phyloP scores from a whole-genome alignment of 2,888 invertebrate genomes.

The Amphipoea oculea region DNA sequence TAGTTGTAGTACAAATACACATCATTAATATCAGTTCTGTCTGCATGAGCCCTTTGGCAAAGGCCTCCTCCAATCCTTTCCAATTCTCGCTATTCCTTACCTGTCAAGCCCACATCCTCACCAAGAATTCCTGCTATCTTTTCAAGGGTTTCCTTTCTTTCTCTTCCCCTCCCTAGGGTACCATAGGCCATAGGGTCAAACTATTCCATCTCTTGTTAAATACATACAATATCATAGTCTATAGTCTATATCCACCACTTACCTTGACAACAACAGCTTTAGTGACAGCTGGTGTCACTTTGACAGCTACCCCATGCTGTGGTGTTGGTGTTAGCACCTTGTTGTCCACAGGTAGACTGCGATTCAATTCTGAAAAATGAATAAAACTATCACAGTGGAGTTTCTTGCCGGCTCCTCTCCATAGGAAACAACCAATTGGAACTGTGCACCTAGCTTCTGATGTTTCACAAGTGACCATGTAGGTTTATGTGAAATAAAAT shows the following conservation, averaged over 20 bases:
- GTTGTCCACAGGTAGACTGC: conserved; percentile 47
- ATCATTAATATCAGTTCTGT: neutral
- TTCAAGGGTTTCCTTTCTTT: neutral
- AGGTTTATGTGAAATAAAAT: too few relatives aligned
- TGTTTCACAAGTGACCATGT: too few relatives aligned
- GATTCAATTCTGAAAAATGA: conserved; percentile 52
- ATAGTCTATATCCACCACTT: conserved; percentile 39
- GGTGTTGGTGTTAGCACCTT: conserved; percentile 53
- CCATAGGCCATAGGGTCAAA: neutral
- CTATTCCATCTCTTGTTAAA: neutral
- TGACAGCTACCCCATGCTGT: conserved; percentile 52
- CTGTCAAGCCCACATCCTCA: neutral
- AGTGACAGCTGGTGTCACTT: conserved; percentile 47
- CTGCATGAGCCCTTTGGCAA: neutral
- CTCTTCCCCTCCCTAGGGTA: neutral
- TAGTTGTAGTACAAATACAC: neutral
- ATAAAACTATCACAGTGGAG: too few relatives aligned
- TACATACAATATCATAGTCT: neutral
- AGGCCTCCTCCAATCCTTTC: neutral
- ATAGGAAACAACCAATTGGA: too few relatives aligned
- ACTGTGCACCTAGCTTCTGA: too few relatives aligned
- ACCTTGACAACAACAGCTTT: conserved; percentile 69
- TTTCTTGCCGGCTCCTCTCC: too few relatives aligned
- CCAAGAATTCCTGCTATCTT: neutral
- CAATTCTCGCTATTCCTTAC: neutral